Evolutionary conservation across 1,140 invertebrate genomes (phyloP), one percentile per base, ranked within the genome.

Genomic region (Kradibia gibbosae): DNA sequence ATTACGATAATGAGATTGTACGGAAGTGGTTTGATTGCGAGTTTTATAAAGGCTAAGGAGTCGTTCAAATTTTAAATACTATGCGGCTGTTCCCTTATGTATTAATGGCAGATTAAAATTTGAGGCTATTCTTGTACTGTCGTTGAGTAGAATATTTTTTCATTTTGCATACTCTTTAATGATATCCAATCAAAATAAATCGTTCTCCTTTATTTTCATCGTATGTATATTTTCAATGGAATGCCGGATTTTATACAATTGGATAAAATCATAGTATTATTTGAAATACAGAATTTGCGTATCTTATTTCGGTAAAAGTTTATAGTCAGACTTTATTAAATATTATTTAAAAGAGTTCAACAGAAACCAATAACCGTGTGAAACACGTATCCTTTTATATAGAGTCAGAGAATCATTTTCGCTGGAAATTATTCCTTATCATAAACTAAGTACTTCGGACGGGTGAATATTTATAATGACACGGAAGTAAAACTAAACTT

Each of bases 1-100:
- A n/a, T n/a, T 55, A n/a, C 45, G 31, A 31, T 73, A 74, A 74
- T 20, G 45, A 53, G 20, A 74, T 74, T 53, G 48, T 31, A 28
- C 45, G 28, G n/a, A 74, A 36, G 62, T 34, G 20, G 31, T 22
- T 36, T 67, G 13, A 3, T 34, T 62, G 2, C 1, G 1, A 15
- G 3, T 60, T 60, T 25, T 15, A 11, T 31, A 13, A 57, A 10
- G 25, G 25, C 13, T 25, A 31, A n/a, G 57, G 3, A 28, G 8
- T 60, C n/a, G 11, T 4, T 31, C 10, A 28, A 60, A 28, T 60
- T n/a, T n/a, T n/a, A 55, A 55, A 55, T 55, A n/a, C 22, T 25
- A 55, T 55, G 22, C 22, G 3, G 17, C 0, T 25, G 22, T n/a
- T 53, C 13, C 48, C 22, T 53, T 17, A 4, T 17, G 22, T 53